Base-by-base conservation (phyloP, 1,140 invertebrate species). In the Pemphigus obesinymphae region DNA sequence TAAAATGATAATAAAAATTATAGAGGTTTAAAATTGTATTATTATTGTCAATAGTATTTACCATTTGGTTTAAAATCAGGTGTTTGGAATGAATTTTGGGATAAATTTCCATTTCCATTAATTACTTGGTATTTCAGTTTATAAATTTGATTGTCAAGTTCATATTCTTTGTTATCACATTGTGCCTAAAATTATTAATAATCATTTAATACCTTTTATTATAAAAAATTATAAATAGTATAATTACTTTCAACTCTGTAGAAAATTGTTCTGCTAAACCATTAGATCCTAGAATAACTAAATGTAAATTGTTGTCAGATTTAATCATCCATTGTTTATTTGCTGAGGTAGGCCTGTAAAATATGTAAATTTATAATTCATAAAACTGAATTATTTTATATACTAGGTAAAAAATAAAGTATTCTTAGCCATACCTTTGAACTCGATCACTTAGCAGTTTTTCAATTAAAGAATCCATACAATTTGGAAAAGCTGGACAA, bases 401-500 rank as follows among this genome's bases (percentile, higher is more conserved):
- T 1, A 45, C 26, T 83, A 23, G 29, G 37, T 40, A 48, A 66
- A 26, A 43, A 15, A 70, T 20, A 82, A 48, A 73, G n/a, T 81
- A 15, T 50, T n/a, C n/a, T 31, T 23, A n/a, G 53, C 78, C 76
- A 83, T 85, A 91, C 90, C 91, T 91, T 83, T 92, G 90, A 50
- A 90, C 90, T 87, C 92, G 93, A 50, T 91, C 91, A 58, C 91
- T 89, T 82, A 95, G 88, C 85, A 94, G 90, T 85, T 92, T 88
- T 87, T 93, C 93, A 84, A 95, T 93, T n/a, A 94, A 86, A 72
- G 91, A 90, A 87, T 98, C 97, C 87, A 97, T 93, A 87, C 96
- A 98, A 88, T 94, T 93, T 81, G 93, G 91, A 87, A 92, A 95
- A 55, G 94, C 94, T 29, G 95, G 96, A 87, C 97, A 99, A 86